These are phyloP conservation scores for Globia sparganii DNA, from an alignment of 2,888 invertebrate genomes.

Conservation along the genomic window DNA sequence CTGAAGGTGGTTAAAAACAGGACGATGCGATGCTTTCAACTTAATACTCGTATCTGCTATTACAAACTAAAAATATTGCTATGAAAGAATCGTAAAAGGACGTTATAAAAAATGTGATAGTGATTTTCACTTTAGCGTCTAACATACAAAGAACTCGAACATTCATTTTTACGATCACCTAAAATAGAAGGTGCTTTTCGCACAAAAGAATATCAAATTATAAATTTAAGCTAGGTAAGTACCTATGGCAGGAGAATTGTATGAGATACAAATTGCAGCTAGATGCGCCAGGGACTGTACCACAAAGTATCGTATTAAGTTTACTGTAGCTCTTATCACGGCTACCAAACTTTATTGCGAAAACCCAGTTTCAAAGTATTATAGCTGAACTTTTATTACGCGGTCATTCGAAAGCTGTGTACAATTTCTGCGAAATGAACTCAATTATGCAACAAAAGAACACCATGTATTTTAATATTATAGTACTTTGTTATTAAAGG, in stretches of 20 bases:
- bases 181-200: conserved; percentile 61
- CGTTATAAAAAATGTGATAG: conserved; percentile 61
- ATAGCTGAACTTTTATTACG: conserved; percentile 67
- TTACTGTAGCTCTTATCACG: conserved; percentile 58
- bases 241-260: conserved; percentile 42
- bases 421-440: conserved; percentile 47
- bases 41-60: conserved; percentile 59
- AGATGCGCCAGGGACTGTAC: conserved; percentile 41
- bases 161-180: conserved; percentile 69
- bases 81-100: conserved; percentile 61
- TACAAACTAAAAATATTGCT: conserved; percentile 57
- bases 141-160: conserved; percentile 62
- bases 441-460: conserved; percentile 53
- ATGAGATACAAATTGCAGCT: conserved; percentile 60
- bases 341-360: conserved; percentile 61
- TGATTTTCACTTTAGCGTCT: conserved; percentile 65
- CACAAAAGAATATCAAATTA: conserved; percentile 65
- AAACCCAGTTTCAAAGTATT: conserved; percentile 61
- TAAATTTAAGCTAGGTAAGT: conserved; percentile 50
- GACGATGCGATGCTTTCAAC: conserved; percentile 57
- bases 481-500: conserved; percentile 26
- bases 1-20: too few species aligned
- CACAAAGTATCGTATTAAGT: conserved; percentile 58
- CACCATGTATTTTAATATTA: conserved; percentile 39
- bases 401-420: conserved; percentile 64